Evolutionary conservation across 53 echinoderm and acorn worm genomes (phyloP).

Genomic region (Glandiceps talaboti): DNA sequence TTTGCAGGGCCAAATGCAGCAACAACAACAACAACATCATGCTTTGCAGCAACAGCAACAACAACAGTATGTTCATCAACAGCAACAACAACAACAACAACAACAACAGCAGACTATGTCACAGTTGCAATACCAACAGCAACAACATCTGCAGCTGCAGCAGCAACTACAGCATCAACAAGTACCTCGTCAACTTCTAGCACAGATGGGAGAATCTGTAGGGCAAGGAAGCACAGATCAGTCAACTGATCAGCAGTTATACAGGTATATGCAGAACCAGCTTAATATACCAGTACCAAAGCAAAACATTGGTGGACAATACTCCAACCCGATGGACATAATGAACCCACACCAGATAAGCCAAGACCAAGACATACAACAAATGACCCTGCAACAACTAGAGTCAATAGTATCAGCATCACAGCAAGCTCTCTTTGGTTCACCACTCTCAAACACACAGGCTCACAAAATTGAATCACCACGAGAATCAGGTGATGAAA

Average conservation of each 20-base stretch:
- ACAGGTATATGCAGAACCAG: not conserved
- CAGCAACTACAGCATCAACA: slow-evolving; percentile 22
- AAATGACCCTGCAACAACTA: not conserved
- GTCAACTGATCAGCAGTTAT: not conserved
- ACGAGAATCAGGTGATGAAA: not conserved
- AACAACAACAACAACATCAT: slow-evolving; percentile 10
- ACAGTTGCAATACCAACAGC: slow-evolving; percentile 16
- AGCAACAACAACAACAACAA: slow-evolving; percentile 7
- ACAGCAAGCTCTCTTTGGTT: not conserved
- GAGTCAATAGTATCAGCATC: not conserved
- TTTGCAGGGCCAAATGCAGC: not conserved
- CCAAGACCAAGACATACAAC: not conserved
- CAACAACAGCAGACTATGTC: not conserved
- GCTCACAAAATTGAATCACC: not conserved
- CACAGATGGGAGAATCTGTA: not conserved
- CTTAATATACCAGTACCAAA: not conserved
- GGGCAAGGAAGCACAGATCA: not conserved
- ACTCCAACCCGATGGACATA: not conserved
- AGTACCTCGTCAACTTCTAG: not conserved
- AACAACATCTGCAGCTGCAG: slow-evolving; percentile 29
- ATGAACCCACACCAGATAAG: not conserved
- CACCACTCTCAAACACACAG: not conserved
- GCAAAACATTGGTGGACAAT: not conserved
- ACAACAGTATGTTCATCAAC: slow-evolving; percentile 24
- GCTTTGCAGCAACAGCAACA: slow-evolving; percentile 17